Percentiles rank a stretch among this genome's conserved stretches.
These are phyloP conservation scores for Anoura caudifer DNA, from an alignment of 2,113 vertebrate genomes.

Conservation along the genomic window DNA sequence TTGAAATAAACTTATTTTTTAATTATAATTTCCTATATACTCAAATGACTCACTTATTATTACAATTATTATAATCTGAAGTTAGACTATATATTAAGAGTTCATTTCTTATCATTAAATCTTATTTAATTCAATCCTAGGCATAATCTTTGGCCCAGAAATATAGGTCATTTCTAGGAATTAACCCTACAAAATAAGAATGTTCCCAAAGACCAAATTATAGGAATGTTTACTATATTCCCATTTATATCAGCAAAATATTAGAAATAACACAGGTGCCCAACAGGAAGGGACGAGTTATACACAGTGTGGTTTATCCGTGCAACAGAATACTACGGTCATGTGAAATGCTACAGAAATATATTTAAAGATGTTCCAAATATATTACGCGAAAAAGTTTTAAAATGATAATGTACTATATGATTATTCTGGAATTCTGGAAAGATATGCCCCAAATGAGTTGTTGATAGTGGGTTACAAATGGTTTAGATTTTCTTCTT, in stretches of 20 bases:
- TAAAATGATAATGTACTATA: background rate
- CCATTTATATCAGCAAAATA: background rate
- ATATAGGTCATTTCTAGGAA: background rate
- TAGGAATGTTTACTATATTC: background rate
- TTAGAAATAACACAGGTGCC: background rate
- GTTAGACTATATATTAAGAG: background rate
- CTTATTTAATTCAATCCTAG: too few relatives aligned
- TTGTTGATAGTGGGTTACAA: background rate
- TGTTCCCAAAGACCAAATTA: background rate
- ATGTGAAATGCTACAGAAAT: background rate
- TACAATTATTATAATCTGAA: background rate
- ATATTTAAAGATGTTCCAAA: background rate
- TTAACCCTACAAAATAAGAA: background rate
- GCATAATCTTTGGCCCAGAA: background rate
- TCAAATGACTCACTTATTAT: background rate
- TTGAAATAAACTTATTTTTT: slow-evolving; percentile 2
- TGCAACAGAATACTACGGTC: background rate
- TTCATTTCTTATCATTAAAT: slow-evolving; percentile 10
- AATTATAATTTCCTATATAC: background rate
- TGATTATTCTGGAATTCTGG: background rate
- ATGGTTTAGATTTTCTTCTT: background rate
- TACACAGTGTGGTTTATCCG: background rate
- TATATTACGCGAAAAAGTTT: background rate
- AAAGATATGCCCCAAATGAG: background rate
- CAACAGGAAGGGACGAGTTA: background rate